Evolutionary conservation across 2,797 vertebrate species (phyloP), one percentile per base, ranked within the genome.

Genomic region (Sebastes aleutianus): DNA sequence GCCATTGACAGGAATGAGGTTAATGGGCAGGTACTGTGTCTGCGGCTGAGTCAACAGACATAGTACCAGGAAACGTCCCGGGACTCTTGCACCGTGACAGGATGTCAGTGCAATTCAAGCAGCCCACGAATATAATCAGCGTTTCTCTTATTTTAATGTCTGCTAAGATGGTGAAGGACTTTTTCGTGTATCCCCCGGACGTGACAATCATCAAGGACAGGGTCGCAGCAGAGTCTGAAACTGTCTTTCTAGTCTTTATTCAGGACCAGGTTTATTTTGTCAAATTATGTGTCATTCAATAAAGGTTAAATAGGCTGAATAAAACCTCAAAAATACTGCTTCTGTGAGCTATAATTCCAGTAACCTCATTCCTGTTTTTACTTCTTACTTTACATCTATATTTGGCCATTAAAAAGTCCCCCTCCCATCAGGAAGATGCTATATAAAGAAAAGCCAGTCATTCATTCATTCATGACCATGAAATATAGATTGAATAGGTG

Each of bases 401-500:
- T 63, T 63, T 79, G 58, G 13, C 47, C 73, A 69, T 77, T 76
- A 87, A 62, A 39, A 70, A 81, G 50, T 70, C 68, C 26, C 11
- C 80, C 76, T 73, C 69, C 67, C 22, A 1, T 63, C 58, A 59
- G 5, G 10, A 57, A 82, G 58, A 79, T 78, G 69, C 76, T 90
- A 78, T 85, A 89, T 90, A 87, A 90, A 90, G 87, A 80, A 86
- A 84, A 83, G 43, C 12, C 8, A 80, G 22, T 54, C 72, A 62
- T 82, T 89, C 76, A 85, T 90, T 88, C 78, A 89, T 91, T 92
- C 72, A 90, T 83, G 83, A 83, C 72, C 83, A 93, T 93, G 70
- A 94, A 93, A 93, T 91, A 93, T 94, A 79, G 74, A 91, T 89
- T 84, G 68, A 87, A 87, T 74, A 76, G 78, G 84, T 82, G 70